These are phyloP conservation scores for Gallinago nigripennis DNA, from an alignment of 2,797 vertebrate species.

Conservation along the genomic window DNA sequence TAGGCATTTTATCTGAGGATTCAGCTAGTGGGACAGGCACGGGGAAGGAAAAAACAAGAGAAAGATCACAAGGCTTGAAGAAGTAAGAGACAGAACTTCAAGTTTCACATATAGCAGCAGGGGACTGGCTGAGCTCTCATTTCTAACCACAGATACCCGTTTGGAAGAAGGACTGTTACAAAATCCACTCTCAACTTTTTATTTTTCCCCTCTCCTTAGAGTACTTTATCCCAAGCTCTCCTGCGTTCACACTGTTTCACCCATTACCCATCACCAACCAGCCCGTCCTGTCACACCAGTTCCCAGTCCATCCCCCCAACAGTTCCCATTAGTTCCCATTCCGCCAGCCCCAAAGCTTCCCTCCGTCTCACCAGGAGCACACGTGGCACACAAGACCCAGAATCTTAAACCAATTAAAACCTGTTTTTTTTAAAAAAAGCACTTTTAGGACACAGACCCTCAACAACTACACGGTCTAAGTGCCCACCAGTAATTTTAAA, in stretches of 20 bases:
- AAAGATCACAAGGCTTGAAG: conserved; percentile 78
- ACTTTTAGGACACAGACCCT: neutral
- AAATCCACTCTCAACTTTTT: neutral
- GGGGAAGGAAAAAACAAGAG: conserved; percentile 87
- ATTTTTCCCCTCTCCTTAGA: neutral
- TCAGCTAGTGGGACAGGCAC: conserved; percentile 92
- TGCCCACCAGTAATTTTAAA: neutral
- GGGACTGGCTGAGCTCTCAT: neutral
- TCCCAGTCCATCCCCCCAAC: neutral
- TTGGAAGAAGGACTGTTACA: neutral
- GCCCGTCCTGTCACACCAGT: neutral
- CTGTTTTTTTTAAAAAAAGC: neutral
- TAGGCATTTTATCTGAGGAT: conserved; percentile 99
- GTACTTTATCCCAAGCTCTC: neutral
- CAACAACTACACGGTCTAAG: neutral
- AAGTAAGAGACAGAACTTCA: conserved; percentile 40
- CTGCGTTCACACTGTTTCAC: neutral
- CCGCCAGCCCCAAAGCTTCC: neutral
- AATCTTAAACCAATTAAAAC: neutral
- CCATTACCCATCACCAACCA: neutral
- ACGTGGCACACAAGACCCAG: neutral
- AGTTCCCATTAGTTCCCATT: neutral
- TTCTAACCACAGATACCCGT: neutral
- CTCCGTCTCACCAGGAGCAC: neutral
- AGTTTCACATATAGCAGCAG: neutral